These are phyloP conservation scores for Platorchestia sp. DNA, from an alignment of 1,140 invertebrate species.

Conservation along the genomic window DNA sequence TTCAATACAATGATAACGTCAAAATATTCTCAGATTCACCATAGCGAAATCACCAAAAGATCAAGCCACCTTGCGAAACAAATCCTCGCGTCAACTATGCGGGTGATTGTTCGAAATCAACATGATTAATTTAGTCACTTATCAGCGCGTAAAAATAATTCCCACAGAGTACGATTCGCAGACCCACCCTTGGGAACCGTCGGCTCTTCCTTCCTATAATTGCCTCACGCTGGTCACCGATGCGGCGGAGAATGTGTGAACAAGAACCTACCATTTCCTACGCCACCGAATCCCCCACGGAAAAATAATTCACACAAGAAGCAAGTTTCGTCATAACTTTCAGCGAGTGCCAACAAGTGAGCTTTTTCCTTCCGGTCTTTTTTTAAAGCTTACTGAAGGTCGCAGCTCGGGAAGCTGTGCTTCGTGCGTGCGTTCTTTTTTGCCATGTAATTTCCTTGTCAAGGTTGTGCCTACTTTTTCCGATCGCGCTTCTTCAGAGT, in stretches of 20 bases:
- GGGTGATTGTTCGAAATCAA: not conserved
- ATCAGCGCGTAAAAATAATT: not conserved
- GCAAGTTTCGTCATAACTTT: slow-evolving; percentile 6
- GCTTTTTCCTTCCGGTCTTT: slow-evolving; percentile 4
- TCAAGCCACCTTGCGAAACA: not conserved
- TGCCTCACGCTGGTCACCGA: not conserved
- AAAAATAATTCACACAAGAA: not conserved
- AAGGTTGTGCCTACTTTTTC: not conserved
- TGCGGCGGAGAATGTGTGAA: not conserved
- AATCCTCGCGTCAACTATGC: not conserved
- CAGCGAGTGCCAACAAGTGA: not conserved
- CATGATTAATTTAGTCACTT: not conserved
- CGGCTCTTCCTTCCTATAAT: not conserved
- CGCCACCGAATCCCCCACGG: not conserved
- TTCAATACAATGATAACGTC: too few species aligned
- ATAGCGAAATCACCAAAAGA: too few species aligned
- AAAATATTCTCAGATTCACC: too few species aligned
- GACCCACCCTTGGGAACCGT: not conserved
- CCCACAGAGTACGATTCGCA: not conserved
- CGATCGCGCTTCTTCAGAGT: not conserved
- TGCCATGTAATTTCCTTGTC: not conserved
- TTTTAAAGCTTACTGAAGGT: not conserved
- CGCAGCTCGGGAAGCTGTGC: not conserved
- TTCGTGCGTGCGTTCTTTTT: not conserved
- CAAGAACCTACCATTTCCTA: not conserved